These are phyloP conservation scores for Notothenia coriiceps DNA, from an alignment of 2,113 vertebrate species.

Conservation along the genomic window DNA sequence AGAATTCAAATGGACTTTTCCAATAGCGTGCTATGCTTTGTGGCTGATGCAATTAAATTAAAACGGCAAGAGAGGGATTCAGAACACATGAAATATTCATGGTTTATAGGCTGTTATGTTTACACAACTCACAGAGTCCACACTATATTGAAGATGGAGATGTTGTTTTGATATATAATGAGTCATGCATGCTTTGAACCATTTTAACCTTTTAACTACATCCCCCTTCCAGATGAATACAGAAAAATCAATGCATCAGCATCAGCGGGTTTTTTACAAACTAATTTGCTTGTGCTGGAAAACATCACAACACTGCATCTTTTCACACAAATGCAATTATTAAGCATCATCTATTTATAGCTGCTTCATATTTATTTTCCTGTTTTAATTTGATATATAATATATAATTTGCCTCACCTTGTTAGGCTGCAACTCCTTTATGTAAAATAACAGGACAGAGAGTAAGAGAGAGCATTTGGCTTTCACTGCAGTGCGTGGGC, in stretches of 20 bases:
- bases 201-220: constrained; percentile 11
- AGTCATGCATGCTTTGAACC: constrained; percentile 9
- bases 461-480: constrained; percentile 22
- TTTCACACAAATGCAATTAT: background rate
- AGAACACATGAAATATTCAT: constrained; percentile 72
- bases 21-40: constrained; percentile 39
- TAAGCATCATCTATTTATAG: constrained; percentile 35
- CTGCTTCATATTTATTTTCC: constrained; percentile 14
- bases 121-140: constrained; percentile 43
- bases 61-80: constrained; percentile 54
- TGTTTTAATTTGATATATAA: constrained; percentile 20
- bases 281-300: constrained; percentile 6
- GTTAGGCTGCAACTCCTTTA: constrained; percentile 20
- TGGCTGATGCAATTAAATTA: constrained; percentile 65
- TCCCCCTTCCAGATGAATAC: background rate
- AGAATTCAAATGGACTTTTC: constrained; percentile 52
- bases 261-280: constrained; percentile 1
- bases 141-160: constrained; percentile 23
- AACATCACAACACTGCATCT: constrained; percentile 3
- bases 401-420: constrained; percentile 35
- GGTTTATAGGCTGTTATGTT: constrained; percentile 43
- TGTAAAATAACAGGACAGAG: constrained; percentile 44
- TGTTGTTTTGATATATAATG: constrained; percentile 43
- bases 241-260: constrained; percentile 1
- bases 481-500: constrained; percentile 64